Evolutionary conservation across 92 coral and sea anemone species (phyloP).

Genomic region (Zoanthus solanderi): DNA sequence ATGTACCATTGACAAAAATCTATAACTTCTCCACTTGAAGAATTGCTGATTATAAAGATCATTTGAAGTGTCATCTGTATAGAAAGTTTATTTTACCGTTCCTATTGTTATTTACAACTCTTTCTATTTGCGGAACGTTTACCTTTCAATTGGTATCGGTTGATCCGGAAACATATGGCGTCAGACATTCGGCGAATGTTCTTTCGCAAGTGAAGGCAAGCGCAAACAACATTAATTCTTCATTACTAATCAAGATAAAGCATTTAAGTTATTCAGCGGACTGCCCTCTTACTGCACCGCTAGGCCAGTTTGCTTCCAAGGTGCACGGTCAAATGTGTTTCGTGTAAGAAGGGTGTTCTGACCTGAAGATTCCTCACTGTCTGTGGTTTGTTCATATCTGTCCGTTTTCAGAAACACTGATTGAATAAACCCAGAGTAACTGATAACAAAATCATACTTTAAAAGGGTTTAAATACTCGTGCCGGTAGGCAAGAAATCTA

Average conservation of each 20-base stretch:
- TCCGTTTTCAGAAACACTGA: no score
- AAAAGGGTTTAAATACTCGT: no score
- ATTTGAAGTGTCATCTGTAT: neutral
- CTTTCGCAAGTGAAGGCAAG: neutral
- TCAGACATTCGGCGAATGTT: neutral
- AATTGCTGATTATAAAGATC: neutral
- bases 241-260: neutral
- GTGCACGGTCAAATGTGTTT: neutral
- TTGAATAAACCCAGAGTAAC: no score
- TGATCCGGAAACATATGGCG: slow-evolving; percentile 40
- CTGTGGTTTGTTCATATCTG: neutral
- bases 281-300: neutral
- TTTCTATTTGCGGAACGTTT: neutral
- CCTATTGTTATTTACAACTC: neutral
- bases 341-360: neutral
- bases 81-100: neutral
- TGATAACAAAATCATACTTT: no score
- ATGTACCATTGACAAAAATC: neutral
- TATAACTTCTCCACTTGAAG: neutral
- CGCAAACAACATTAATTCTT: neutral
- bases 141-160: neutral
- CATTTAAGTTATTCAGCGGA: neutral
- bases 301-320: neutral
- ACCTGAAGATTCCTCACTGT: neutral
- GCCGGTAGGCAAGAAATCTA: no score